Evolutionary conservation across 2,113 vertebrate species (phyloP), one percentile per base, ranked within the genome.

Genomic region (Lynx canadensis): DNA sequence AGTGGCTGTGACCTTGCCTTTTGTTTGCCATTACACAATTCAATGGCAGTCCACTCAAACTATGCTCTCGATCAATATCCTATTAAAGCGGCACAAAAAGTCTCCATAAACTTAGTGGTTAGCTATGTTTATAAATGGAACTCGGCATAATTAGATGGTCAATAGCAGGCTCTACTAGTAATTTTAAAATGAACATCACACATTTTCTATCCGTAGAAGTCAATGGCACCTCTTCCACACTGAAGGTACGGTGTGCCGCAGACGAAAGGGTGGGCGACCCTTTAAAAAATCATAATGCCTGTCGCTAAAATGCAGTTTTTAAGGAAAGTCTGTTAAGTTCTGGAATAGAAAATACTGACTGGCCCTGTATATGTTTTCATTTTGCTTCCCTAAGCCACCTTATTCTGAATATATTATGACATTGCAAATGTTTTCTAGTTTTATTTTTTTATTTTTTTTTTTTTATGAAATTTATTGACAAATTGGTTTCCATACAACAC

Each of bases 1-100:
- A 95, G 98, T 98, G 97, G 96, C 98, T 92, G 96, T 99, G 99
- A 99, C 99, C 99, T 99, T 99, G 99, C 99, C 98, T 99, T 99
- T 98, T 99, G 99, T 99, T 99, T 99, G 99, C 99, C 99, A 99
- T 99, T 99, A 99, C 99, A 99, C 99, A 99, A 99, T 99, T 99
- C 99, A 99, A 98, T 99, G 99, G 99, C 99, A 99, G 99, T 98
- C 99, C 99, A 99, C 99, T 99, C 99, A 99, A 99, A 99, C 99
- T 99, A 99, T 99, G 99, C 99, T 99, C 99, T 99, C 99, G 99
- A 99, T 99, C 99, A 99, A 99, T 99, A 99, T 99, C 99, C 99
- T 99, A 99, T 99, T 99, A 99, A 99, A 99, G 99, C 99, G 98
- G 98, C 99, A 99, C 99, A 99, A 98, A 99, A 99, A 99, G 99